These are phyloP conservation scores for Pinna nobilis DNA, from an alignment of 1,140 invertebrate species.

Conservation along the genomic window DNA sequence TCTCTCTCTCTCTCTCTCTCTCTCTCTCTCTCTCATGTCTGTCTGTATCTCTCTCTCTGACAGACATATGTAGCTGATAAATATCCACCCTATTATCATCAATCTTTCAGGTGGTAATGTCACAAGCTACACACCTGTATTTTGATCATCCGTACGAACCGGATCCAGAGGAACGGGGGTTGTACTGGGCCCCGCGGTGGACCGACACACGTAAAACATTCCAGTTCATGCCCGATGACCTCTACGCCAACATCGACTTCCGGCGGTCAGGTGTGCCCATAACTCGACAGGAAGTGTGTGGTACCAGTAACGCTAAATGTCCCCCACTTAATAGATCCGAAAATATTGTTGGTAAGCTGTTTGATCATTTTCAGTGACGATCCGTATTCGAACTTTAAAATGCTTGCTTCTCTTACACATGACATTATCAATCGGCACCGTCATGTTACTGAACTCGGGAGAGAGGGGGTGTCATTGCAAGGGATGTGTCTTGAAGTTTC, in stretches of 20 bases:
- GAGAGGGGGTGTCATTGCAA: too few species aligned
- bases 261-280: constrained; percentile 35
- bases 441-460: too few species aligned
- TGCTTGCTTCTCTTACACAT: too few species aligned
- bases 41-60: too few species aligned
- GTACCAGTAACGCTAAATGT: constrained; percentile 41
- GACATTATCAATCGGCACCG: too few species aligned
- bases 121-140: constrained; percentile 68
- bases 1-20: background rate
- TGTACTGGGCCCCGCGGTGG: constrained; percentile 66
- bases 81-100: background rate
- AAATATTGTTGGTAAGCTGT: constrained; percentile 66
- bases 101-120: constrained; percentile 61
- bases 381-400: too few species aligned
- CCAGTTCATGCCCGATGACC: constrained; percentile 55
- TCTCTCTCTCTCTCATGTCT: background rate
- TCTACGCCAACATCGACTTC: constrained; percentile 58
- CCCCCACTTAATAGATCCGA: constrained; percentile 48
- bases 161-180: constrained; percentile 68
- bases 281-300: constrained; percentile 41
- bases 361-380: too few species aligned
- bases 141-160: constrained; percentile 72
- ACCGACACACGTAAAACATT: constrained; percentile 60
- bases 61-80: background rate
- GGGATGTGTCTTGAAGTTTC: too few species aligned